Percentiles rank a stretch among this genome's conserved stretches.
Conservation (phyloP, 2,888 invertebrate species). For the Mayetiola destructor region DNA sequence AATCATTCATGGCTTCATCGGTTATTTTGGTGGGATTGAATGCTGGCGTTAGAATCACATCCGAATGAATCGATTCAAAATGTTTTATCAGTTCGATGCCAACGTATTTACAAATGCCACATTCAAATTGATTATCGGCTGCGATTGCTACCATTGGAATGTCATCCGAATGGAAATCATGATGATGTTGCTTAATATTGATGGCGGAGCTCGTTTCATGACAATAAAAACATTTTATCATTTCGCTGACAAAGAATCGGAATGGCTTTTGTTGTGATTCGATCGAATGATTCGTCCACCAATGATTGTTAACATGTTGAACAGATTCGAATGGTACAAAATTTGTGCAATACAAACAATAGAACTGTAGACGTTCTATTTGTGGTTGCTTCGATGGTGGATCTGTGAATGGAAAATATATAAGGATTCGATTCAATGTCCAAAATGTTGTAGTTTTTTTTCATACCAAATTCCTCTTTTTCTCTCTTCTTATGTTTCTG, state of each 20-base stretch:
- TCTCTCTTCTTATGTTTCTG: too few species aligned
- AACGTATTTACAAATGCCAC: background rate
- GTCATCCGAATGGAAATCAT: background rate
- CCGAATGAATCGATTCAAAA: background rate
- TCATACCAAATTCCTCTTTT: too few species aligned
- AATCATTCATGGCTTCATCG: background rate
- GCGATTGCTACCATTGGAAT: background rate
- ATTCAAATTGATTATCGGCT: background rate
- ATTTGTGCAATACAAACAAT: too few species aligned
- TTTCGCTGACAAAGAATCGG: background rate
- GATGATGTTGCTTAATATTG: background rate
- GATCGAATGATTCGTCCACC: too few species aligned
- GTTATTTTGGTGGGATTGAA: background rate
- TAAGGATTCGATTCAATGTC: too few species aligned
- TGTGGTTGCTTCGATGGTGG: too few species aligned
- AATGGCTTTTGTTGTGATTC: too few species aligned
- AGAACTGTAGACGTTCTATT: too few species aligned
- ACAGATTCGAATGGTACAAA: too few species aligned
- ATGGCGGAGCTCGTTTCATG: background rate
- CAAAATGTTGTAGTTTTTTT: too few species aligned
- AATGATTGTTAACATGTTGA: too few species aligned
- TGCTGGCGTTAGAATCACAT: background rate
- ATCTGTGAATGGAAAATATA: too few species aligned
- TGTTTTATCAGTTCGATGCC: background rate
- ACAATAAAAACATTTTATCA: background rate